These are phyloP conservation scores for Lepidotrigona ventralis DNA, from an alignment of 1,140 invertebrate genomes.

Conservation along the genomic window DNA sequence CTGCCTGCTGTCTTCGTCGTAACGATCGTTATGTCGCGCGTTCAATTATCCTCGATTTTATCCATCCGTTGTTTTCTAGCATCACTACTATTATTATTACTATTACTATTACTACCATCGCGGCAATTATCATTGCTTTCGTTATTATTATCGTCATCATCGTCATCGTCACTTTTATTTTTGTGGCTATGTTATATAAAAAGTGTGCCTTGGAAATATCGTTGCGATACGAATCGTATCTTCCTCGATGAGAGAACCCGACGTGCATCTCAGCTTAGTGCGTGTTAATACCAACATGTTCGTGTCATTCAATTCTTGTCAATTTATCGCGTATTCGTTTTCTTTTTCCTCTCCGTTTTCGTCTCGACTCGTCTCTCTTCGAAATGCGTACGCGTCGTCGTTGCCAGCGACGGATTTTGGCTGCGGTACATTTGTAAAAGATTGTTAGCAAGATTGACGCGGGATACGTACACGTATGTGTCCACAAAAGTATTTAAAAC, in stretches of 20 bases:
- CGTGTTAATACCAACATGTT: neutral
- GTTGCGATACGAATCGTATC: constrained; percentile 3
- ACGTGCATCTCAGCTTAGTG: neutral
- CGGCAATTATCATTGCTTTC: no score
- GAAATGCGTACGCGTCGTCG: neutral
- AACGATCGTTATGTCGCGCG: neutral
- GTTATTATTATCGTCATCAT: neutral
- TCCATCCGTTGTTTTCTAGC: neutral
- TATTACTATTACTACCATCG: neutral
- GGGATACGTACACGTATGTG: no score
- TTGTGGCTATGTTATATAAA: neutral
- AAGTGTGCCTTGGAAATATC: constrained; percentile 26
- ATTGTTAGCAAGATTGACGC: no score
- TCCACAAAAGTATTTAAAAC: no score
- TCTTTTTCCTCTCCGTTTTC: neutral
- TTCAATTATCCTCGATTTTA: neutral
- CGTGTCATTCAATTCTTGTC: neutral
- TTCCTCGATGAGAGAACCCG: neutral
- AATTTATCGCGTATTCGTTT: neutral
- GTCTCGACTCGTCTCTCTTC: no score
- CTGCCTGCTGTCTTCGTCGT: neutral
- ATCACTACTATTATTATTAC: neutral
- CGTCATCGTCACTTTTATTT: neutral
- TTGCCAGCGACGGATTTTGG: neutral
- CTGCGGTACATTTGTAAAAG: no score